phyloP scores from a whole-genome alignment of 2,797 vertebrate species.

The Arnoldichthys spilopterus region DNA sequence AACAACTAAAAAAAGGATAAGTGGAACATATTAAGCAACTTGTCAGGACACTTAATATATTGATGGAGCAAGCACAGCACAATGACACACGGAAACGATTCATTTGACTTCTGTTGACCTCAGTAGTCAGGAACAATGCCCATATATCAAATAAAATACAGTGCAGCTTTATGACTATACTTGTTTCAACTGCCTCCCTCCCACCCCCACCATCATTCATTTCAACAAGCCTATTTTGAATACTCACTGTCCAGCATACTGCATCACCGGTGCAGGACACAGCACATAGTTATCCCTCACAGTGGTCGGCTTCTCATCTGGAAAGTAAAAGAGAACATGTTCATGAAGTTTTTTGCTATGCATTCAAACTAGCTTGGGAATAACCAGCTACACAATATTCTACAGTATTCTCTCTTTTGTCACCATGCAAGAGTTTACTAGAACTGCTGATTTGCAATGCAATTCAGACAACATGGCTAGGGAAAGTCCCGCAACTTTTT shows the following conservation, averaged over 20 bases:
- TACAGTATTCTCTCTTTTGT: constrained; percentile 35
- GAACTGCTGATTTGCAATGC: constrained; percentile 34
- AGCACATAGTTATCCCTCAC: constrained; percentile 82
- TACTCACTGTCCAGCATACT: constrained; percentile 92
- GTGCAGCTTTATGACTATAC: constrained; percentile 2
- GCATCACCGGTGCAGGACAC: constrained; percentile 87
- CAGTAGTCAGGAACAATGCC: constrained; percentile 9
- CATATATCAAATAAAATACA: constrained; percentile 1
- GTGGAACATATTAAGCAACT: background rate
- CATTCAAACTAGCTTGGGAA: constrained; percentile 12
- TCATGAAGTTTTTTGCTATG: constrained; percentile 2
- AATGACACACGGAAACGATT: background rate
- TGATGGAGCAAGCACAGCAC: background rate
- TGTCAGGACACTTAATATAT: background rate
- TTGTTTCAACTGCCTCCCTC: too few species aligned
- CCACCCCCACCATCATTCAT: background rate
- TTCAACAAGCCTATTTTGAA: background rate
- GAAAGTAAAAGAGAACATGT: constrained; percentile 61
- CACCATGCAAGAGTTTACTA: constrained; percentile 34
- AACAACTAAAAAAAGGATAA: background rate
- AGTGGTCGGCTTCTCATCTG: constrained; percentile 82
- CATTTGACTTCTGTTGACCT: background rate
- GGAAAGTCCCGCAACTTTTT: background rate
- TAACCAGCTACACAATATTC: constrained; percentile 43
- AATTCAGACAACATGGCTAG: constrained; percentile 1